Conservation (phyloP, 2,113 vertebrate genomes). For the Anseranas semipalmata region DNA sequence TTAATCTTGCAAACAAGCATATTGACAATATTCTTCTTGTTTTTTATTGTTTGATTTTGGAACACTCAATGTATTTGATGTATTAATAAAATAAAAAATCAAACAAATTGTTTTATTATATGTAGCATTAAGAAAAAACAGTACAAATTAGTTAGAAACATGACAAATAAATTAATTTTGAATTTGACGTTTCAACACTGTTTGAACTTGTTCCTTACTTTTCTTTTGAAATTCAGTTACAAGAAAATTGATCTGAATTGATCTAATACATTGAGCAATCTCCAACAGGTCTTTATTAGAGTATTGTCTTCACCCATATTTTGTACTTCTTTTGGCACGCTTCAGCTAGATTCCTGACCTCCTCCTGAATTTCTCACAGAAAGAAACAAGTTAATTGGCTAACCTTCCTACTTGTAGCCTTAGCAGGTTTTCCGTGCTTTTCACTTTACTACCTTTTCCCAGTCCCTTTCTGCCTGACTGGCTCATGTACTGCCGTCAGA, state of each 20-base stretch:
- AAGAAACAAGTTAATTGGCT: neutral
- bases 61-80: neutral
- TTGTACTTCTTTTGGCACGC: neutral
- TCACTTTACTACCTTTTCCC: neutral
- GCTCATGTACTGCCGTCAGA: fast-evolving
- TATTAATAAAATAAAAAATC: neutral
- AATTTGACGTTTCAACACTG: neutral
- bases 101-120: neutral
- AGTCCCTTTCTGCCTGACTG: neutral
- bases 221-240: neutral
- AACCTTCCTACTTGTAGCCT: neutral
- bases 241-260: neutral
- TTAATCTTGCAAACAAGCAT: neutral
- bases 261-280: neutral
- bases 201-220: neutral
- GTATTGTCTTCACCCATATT: neutral
- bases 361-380: neutral
- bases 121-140: fast-evolving
- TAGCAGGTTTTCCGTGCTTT: neutral
- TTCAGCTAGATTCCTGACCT: neutral
- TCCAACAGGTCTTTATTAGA: neutral
- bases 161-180: neutral
- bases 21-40: neutral
- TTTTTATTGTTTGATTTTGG: neutral
- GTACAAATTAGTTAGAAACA: neutral